Conservation (phyloP, 1,140 invertebrate species). For the Drosophila eugracilis region DNA sequence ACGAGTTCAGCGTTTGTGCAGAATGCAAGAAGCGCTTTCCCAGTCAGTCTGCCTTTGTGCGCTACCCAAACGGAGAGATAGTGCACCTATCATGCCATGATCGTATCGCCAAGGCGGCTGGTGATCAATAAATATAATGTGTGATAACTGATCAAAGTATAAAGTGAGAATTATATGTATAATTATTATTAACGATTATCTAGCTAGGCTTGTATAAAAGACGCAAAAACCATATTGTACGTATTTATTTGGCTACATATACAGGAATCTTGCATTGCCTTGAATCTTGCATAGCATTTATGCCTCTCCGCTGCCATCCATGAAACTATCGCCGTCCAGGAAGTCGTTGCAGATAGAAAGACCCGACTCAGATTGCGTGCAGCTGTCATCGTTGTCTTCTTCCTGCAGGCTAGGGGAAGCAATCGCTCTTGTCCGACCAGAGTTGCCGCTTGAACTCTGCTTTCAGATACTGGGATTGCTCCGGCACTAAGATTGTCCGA, state of each 20-base stretch:
- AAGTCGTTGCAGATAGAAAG: constrained; percentile 84
- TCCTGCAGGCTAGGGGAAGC: constrained; percentile 62
- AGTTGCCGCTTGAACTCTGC: constrained; percentile 95
- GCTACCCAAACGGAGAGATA: constrained; percentile 95
- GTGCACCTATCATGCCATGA: constrained; percentile 95
- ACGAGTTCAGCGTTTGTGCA: constrained; percentile 94
- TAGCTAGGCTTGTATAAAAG: no score
- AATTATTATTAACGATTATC: no score
- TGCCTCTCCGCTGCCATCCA: constrained; percentile 77
- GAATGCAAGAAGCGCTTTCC: constrained; percentile 97
- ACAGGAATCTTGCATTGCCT: constrained; percentile 40
- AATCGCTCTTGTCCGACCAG: constrained; percentile 96
- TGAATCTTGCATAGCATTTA: constrained; percentile 47
- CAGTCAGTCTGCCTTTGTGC: constrained; percentile 95
- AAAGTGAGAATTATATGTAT: background rate
- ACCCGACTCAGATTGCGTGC: constrained; percentile 74
- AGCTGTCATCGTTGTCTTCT: constrained; percentile 74
- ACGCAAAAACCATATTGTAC: constrained; percentile 43
- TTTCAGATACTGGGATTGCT: constrained; percentile 95
- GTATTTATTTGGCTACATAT: constrained; percentile 72
- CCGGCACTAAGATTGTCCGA: constrained; percentile 96
- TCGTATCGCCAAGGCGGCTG: constrained; percentile 34
- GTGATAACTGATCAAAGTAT: constrained; percentile 34
- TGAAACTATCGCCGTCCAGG: constrained; percentile 70
- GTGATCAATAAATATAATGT: constrained; percentile 36